A percentile compares a stretch with the other conserved stretches of the same genome.
These are phyloP conservation scores for Phocoena phocoena DNA, from an alignment of 2,113 vertebrate genomes.

Conservation along the genomic window DNA sequence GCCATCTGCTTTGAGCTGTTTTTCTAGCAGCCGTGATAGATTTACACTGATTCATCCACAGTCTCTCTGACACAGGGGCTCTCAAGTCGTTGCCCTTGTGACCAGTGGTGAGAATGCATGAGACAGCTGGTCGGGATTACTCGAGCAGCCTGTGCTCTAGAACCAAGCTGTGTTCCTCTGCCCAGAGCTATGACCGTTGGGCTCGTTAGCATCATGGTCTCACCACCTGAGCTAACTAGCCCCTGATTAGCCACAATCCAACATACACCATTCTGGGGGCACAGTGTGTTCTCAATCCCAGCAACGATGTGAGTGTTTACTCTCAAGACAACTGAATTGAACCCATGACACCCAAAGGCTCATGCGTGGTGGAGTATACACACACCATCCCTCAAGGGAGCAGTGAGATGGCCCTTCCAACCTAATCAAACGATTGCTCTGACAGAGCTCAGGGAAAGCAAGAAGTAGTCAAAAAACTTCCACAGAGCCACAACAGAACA, in stretches of 20 bases:
- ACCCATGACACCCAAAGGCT: neutral
- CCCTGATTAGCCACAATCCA: neutral
- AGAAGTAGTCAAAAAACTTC: neutral
- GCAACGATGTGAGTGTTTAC: neutral
- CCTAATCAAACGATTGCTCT: neutral
- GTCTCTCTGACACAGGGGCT: conserved; percentile 51
- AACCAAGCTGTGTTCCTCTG: conserved; percentile 22
- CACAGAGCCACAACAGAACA: neutral
- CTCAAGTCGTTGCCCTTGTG: conserved; percentile 53
- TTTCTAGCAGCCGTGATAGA: conserved; percentile 48
- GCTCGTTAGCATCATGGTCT: neutral
- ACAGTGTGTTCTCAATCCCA: neutral
- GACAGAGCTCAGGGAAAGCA: neutral
- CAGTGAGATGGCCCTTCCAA: neutral
- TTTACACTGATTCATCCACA: conserved; percentile 57
- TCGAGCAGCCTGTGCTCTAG: neutral
- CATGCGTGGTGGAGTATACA: neutral
- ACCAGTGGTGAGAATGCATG: conserved; percentile 44
- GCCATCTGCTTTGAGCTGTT: conserved; percentile 55
- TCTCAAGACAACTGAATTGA: neutral
- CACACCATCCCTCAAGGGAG: neutral
- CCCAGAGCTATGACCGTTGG: conserved; percentile 30
- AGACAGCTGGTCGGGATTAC: conserved; percentile 73
- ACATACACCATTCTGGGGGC: neutral
- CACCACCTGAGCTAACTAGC: conserved; percentile 26